Conservation (phyloP, 2,113 vertebrate genomes). For the Onychorhynchus coronatus region DNA sequence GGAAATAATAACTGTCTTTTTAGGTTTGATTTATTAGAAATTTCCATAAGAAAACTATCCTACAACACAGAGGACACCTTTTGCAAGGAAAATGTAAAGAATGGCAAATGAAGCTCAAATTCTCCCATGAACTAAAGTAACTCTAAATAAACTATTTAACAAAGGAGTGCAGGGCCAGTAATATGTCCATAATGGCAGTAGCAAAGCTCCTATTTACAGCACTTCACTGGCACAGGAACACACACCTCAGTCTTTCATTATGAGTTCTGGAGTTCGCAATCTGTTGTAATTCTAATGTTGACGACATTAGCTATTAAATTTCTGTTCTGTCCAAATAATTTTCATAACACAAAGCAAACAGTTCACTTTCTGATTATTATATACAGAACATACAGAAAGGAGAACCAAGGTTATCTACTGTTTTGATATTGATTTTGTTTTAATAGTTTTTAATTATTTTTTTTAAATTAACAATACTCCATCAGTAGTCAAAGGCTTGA, state of each 20-base stretch:
- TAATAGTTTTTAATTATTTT: neutral
- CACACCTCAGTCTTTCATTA: neutral
- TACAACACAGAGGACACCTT: neutral
- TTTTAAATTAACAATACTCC: neutral
- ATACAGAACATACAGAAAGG: neutral
- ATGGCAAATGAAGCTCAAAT: neutral
- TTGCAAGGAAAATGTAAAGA: neutral
- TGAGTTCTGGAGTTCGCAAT: neutral
- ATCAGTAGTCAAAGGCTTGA: neutral
- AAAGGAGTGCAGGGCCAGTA: neutral
- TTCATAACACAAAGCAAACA: neutral
- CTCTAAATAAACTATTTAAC: neutral
- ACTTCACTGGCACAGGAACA: neutral
- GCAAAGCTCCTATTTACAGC: neutral
- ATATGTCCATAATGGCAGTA: neutral
- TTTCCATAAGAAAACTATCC: neutral
- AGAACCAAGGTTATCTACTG: neutral
- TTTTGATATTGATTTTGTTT: neutral
- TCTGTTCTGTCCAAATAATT: neutral
- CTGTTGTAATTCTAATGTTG: neutral
- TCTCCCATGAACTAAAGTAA: neutral
- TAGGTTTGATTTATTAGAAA: slow-evolving; percentile 13
- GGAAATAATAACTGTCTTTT: slow-evolving; percentile 33
- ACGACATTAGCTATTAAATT: neutral
- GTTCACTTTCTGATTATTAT: neutral